Evolutionary conservation across 1,140 invertebrate genomes (phyloP).

Genomic region (Aphis craccivora): DNA sequence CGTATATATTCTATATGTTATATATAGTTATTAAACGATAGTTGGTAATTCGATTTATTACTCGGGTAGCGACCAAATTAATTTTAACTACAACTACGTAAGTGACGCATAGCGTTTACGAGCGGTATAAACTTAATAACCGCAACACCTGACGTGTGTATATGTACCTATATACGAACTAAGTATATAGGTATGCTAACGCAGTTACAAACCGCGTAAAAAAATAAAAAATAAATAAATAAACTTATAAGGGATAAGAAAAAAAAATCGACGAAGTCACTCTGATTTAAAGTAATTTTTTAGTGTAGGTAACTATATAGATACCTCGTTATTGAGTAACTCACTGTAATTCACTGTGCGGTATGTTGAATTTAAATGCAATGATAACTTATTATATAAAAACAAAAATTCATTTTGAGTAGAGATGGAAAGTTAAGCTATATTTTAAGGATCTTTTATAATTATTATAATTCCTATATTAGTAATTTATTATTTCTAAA

Average conservation of each 20-base stretch:
- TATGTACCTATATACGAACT: neutral
- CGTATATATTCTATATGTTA: neutral
- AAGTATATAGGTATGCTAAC: too few species aligned
- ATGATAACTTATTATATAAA: neutral
- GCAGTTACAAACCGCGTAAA: neutral
- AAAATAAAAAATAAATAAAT: neutral
- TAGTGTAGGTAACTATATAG: neutral
- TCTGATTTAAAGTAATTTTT: neutral
- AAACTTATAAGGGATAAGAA: neutral
- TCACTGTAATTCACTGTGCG: neutral
- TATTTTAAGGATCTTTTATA: neutral
- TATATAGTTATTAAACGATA: neutral
- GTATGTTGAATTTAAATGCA: neutral
- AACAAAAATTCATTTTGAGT: neutral
- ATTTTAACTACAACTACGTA: neutral
- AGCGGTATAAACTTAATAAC: neutral
- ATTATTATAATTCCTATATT: neutral
- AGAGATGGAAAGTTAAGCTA: neutral
- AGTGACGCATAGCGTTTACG: neutral
- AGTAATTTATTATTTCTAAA: neutral
- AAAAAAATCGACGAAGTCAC: neutral
- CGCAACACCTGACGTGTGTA: neutral
- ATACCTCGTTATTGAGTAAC: neutral
- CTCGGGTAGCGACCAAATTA: neutral
- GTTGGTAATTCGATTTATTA: neutral